Base-by-base conservation (phyloP, 2,888 invertebrate species). In the Parnassius mnemosyne region DNA sequence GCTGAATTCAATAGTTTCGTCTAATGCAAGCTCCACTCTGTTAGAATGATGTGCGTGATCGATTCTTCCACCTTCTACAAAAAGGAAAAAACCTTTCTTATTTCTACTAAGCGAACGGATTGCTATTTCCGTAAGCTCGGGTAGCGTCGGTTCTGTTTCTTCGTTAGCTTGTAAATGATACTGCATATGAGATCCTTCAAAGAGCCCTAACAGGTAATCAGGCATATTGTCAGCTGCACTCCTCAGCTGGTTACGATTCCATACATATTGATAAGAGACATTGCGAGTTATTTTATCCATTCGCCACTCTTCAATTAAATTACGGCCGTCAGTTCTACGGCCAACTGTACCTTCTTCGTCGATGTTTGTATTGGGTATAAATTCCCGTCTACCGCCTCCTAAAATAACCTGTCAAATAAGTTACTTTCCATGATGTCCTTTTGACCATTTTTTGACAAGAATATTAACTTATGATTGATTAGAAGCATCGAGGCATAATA, bases 341-440 rank as follows among this genome's bases (percentile, higher is more conserved):
- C 94, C 92, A 0, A 13, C 42, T 1, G 77, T 71, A 1, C 90
- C 91, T 65, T 93, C 92, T 41, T 86, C 92, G 78, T 94, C 95
- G 16, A 69, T 69, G 0, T 71, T 72, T 2, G 78, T 79, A 11
- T 83, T 90, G 0, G 94, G 93, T 13, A 94, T 74, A 68, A 96
- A 94, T 64, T 94, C 92, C 9, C 84, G 81, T 41, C 95, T 87
- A 1, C 96, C 96, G 0, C 96, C 96, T 0, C 96, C 96, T 64
- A 96, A 78, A 53, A 96, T 93, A 0, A 95, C 93, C 92, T 94
- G 67, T 1, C 69, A 67, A 64, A 57, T 34, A 60, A 49, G 3
- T 60, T 56, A 11, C 44, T 11, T 44, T 44, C 3, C 44, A 10
- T 11, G 3, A 12, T 44, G 16, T 16, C 16, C 1, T 16, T 1